Conservation (phyloP, 1,140 invertebrate species). For the Epicauta chinensis region DNA sequence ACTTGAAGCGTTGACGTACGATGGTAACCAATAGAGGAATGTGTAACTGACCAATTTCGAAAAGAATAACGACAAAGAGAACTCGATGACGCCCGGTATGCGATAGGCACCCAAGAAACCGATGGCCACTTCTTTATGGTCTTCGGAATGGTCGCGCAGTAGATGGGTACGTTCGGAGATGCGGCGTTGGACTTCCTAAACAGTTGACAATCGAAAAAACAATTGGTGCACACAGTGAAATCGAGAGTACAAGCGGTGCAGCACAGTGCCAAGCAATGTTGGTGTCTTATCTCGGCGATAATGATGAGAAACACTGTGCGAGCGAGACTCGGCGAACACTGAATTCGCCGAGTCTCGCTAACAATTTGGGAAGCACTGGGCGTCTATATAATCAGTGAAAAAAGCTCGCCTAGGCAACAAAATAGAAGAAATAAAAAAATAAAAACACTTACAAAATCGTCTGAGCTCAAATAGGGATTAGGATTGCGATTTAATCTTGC, state of each 20-base stretch:
- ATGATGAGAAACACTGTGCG: too few species aligned
- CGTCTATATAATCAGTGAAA: too few species aligned
- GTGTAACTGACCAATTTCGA: constrained; percentile 97
- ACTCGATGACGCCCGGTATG: constrained; percentile 93
- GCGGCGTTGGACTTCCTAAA: constrained; percentile 46
- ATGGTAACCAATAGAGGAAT: constrained; percentile 93
- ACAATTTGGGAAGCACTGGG: too few species aligned
- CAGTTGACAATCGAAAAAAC: constrained; percentile 12
- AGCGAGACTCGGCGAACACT: too few species aligned
- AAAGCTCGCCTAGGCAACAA: not conserved
- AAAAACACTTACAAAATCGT: constrained; percentile 9
- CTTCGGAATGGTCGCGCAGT: constrained; percentile 20
- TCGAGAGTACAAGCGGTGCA: too few species aligned
- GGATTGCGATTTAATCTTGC: constrained; percentile 13
- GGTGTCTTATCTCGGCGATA: too few species aligned
- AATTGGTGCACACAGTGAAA: too few species aligned
- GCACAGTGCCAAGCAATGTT: too few species aligned
- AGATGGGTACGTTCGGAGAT: constrained; percentile 45
- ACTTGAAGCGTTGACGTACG: constrained; percentile 83
- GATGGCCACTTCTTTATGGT: constrained; percentile 54
- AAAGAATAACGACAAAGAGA: constrained; percentile 91
- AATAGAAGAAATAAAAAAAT: not conserved
- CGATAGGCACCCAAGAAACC: constrained; percentile 69
- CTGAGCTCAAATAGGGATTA: constrained; percentile 16
- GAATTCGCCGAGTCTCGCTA: too few species aligned